Evolutionary conservation across 2,888 invertebrate genomes (phyloP).

Genomic region (Amphipyra berbera): DNA sequence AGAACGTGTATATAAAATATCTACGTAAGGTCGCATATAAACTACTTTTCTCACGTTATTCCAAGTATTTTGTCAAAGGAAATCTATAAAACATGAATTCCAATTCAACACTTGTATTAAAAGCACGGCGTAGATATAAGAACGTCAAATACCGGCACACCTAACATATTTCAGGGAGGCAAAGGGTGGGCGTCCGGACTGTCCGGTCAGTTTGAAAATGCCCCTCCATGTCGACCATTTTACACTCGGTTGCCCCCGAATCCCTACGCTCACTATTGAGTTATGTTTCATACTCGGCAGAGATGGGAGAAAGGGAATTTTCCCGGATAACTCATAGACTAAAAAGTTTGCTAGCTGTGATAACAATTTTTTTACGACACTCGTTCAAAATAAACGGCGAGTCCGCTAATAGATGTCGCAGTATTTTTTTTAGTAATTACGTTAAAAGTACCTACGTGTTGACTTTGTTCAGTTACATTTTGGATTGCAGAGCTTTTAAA

Average conservation of each 20-base stretch:
- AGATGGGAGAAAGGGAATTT: slow-evolving; percentile 68
- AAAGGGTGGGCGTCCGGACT: slow-evolving; percentile 58
- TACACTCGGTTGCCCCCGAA: slow-evolving; percentile 81
- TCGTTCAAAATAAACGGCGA: slow-evolving; percentile 16
- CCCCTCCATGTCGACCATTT: slow-evolving; percentile 84
- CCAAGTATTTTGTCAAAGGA: slow-evolving; percentile 8
- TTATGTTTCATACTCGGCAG: slow-evolving; percentile 80
- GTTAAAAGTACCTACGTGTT: slow-evolving; percentile 3
- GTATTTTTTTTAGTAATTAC: slow-evolving; percentile 24
- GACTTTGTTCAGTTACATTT: slow-evolving; percentile 3
- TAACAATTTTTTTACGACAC: slow-evolving; percentile 36
- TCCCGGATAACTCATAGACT: slow-evolving; percentile 60
- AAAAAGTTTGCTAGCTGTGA: slow-evolving; percentile 53
- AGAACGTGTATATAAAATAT: slow-evolving; percentile 4
- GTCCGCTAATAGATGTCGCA: slow-evolving; percentile 6
- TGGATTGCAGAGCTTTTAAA: neutral
- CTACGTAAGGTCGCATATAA: neutral
- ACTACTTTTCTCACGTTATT: neutral
- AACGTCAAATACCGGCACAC: slow-evolving; percentile 69
- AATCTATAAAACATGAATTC: slow-evolving; percentile 39
- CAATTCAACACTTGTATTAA: slow-evolving; percentile 38
- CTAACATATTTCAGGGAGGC: slow-evolving; percentile 76
- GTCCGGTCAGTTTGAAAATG: slow-evolving; percentile 85
- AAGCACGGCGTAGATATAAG: slow-evolving; percentile 61
- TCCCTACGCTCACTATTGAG: slow-evolving; percentile 82